These are phyloP conservation scores for Pygoscelis antarcticus DNA, from an alignment of 2,113 vertebrate species.

Conservation along the genomic window DNA sequence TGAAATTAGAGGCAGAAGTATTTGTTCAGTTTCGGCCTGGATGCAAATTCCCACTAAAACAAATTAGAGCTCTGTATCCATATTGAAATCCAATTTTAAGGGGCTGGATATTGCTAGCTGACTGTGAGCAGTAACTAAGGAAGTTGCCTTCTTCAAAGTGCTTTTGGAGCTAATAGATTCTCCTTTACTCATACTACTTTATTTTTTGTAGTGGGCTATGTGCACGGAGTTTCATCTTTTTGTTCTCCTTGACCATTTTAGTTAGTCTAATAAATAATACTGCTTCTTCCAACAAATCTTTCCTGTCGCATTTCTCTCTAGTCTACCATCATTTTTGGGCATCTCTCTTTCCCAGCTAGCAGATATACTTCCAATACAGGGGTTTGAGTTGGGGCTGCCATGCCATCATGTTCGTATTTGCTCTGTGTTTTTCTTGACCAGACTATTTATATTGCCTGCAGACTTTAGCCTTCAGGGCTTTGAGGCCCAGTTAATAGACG, in stretches of 20 bases:
- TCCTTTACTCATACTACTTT: not conserved
- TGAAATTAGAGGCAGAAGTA: not conserved
- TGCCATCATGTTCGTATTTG: fast-evolving
- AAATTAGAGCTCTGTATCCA: not conserved
- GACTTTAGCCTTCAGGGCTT: not conserved
- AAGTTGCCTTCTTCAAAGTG: not conserved
- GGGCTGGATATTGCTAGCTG: not conserved
- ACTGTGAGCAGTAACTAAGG: not conserved
- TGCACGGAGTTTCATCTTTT: not conserved
- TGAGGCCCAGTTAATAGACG: not conserved
- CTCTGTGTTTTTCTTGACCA: not conserved
- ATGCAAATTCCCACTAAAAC: not conserved
- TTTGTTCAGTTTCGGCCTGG: not conserved
- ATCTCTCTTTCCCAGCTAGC: not conserved
- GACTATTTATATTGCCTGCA: not conserved
- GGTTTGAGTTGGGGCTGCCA: not conserved
- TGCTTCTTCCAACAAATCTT: not conserved
- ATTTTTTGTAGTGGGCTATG: not conserved
- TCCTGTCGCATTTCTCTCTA: not conserved
- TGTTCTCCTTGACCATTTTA: not conserved
- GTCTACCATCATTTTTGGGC: not conserved
- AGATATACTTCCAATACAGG: not conserved
- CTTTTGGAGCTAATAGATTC: not conserved
- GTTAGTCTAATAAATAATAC: not conserved
- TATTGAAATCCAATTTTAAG: not conserved